Evolutionary conservation across 92 coral and sea anemone genomes (phyloP).

Genomic region (Porites cylindrica): DNA sequence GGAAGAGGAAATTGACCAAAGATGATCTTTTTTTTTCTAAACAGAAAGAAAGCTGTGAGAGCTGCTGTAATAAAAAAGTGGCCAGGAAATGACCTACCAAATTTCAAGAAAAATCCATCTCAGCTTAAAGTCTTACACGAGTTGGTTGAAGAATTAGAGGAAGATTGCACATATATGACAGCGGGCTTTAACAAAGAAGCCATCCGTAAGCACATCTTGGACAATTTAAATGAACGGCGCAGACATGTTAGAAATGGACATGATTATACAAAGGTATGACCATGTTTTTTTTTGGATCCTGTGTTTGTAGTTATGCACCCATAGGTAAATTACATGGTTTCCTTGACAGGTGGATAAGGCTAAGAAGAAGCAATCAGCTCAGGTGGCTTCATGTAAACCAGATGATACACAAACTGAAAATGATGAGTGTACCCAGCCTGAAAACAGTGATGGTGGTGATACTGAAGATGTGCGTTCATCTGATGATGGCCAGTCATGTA

Average conservation of each 20-base stretch:
- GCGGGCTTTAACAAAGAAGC: constrained; percentile 41
- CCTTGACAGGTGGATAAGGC: too few relatives aligned
- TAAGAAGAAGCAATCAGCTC: too few relatives aligned
- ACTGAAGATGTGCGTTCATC: too few relatives aligned
- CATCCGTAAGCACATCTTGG: constrained; percentile 42
- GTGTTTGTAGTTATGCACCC: too few relatives aligned
- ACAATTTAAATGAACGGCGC: constrained; percentile 37
- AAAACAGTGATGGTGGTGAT: too few relatives aligned
- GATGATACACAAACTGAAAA: too few relatives aligned
- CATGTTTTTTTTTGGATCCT: background rate
- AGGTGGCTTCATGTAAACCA: too few relatives aligned
- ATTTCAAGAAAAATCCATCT: constrained; percentile 13
- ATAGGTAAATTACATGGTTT: too few relatives aligned
- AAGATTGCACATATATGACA: constrained; percentile 11
- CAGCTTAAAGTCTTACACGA: background rate
- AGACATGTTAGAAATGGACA: constrained; percentile 38
- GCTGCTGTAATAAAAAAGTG: constrained; percentile 10
- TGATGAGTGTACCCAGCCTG: too few relatives aligned
- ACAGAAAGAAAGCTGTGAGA: constrained; percentile 26
- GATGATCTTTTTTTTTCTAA: constrained; percentile 6
- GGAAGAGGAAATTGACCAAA: background rate
- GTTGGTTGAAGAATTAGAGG: constrained; percentile 14
- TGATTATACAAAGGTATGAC: constrained; percentile 17
- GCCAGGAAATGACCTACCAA: background rate
- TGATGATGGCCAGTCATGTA: too few relatives aligned